Base-by-base conservation (phyloP, 2,888 invertebrate species). In the Dioctria linearis region DNA sequence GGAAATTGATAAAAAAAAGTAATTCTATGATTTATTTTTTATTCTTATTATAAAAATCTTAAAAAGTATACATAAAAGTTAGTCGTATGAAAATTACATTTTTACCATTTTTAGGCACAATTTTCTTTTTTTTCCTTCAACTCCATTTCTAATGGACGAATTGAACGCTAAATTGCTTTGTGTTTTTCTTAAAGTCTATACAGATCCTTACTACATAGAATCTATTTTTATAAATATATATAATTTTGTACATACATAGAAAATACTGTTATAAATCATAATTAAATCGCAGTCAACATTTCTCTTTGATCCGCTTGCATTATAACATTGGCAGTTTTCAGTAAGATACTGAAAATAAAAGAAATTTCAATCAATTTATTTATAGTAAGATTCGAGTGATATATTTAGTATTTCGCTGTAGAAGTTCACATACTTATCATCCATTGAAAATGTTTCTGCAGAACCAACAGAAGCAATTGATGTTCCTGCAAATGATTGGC, bases 401-500 rank as follows among this genome's bases (percentile, higher is more conserved):
- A 61, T 8, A 5, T 4, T 6, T 5, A 61, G 5, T 37, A 2
- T 4, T 39, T 9, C 11, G 2, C 51, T 25, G 37, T 4, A n/a
- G 37, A 13, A 8, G 46, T 5, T 49, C 6, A 59, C 73, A 86
- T 84, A 88, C 88, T 88, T 88, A 86, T 88, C 88, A 84, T 88
- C 88, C 85, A 88, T 81, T 66, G 88, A 88, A 86, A 88, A 87
- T 65, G 88, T 88, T 83, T 88, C 88, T 84, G 87, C 87, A 81
- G 88, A 88, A 80, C 88, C 88, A 83, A 87, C 87, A 83, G 88
- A 88, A 83, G 88, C 88, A 84, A 88, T 86, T 84, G 88, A 88
- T 83, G 88, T 88, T 87, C 88, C 88, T 86, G 88, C 88, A 87
- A 88, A 88, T 86, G 88, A 88, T 42, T 65, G 67, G 87, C 88